Evolutionary conservation across 2,888 invertebrate species (phyloP).

Genomic region (Dryococelus australis): DNA sequence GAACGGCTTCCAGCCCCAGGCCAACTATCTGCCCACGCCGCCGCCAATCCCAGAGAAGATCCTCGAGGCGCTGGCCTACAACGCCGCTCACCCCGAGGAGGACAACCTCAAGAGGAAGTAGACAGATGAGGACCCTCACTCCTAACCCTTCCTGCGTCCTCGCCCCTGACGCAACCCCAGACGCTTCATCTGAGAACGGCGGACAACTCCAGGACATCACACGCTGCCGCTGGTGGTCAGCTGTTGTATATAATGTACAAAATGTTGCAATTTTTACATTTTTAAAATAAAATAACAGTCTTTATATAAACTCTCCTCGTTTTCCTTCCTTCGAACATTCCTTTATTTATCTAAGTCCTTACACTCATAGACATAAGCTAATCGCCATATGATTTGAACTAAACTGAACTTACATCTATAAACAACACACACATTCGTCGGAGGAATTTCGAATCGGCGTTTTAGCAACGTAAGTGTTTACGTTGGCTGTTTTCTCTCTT

Average conservation of each 20-base stretch:
- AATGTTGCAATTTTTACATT: background rate
- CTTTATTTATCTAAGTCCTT: too few species aligned
- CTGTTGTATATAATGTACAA: slow-evolving; percentile 3
- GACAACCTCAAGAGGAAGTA: slow-evolving; percentile 52
- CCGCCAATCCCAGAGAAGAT: slow-evolving; percentile 59
- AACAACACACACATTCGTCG: too few species aligned
- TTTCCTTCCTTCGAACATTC: background rate
- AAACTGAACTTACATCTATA: too few species aligned
- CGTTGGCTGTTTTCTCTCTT: too few species aligned
- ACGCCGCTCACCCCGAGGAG: slow-evolving; percentile 60
- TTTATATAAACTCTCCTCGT: background rate
- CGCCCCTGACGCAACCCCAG: background rate
- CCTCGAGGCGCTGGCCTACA: slow-evolving; percentile 58
- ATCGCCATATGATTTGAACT: too few species aligned
- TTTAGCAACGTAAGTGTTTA: too few species aligned
- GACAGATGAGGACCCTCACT: background rate
- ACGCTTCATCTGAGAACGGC: background rate
- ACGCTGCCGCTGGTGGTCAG: background rate
- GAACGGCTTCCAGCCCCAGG: slow-evolving; percentile 64
- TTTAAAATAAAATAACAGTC: background rate
- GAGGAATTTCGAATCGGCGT: too few species aligned
- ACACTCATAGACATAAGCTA: too few species aligned
- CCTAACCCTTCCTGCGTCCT: background rate
- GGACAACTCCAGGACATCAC: background rate
- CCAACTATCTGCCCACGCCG: slow-evolving; percentile 58